These are phyloP conservation scores for Rhabdornis inornatus DNA, from an alignment of 2,113 vertebrate genomes.

Conservation along the genomic window DNA sequence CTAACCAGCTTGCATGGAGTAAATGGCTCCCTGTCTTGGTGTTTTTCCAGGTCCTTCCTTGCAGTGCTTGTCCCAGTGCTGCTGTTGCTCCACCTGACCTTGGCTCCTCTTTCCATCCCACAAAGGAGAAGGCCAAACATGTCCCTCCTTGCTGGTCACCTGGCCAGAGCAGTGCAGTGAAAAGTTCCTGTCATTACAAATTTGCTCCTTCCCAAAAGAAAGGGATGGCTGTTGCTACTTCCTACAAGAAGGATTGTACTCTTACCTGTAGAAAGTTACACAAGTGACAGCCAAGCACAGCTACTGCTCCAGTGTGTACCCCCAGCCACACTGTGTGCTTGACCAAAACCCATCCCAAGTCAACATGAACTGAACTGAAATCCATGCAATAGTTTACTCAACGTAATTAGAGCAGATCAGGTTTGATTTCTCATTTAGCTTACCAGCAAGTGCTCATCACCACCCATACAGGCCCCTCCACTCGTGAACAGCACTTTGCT, in stretches of 20 bases:
- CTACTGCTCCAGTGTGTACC: accelerated
- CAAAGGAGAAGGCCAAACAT: neutral
- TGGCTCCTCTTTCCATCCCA: neutral
- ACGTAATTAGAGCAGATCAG: neutral
- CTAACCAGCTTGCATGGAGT: neutral
- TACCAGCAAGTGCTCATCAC: accelerated
- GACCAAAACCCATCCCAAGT: neutral
- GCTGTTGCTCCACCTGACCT: neutral
- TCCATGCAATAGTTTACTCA: neutral
- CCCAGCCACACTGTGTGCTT: accelerated
- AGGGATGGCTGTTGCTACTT: neutral
- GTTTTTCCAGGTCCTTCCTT: neutral
- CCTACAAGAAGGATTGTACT: neutral
- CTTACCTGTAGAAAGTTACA: neutral
- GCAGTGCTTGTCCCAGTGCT: neutral
- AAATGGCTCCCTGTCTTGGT: neutral
- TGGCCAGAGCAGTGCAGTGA: neutral
- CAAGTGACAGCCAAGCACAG: neutral
- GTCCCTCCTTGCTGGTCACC: neutral
- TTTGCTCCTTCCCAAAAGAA: neutral
- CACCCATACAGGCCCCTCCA: neutral
- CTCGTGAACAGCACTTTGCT: accelerated
- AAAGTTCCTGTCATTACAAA: neutral
- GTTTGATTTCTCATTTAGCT: neutral
- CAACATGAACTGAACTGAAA: neutral